Conservation (phyloP, 2,797 vertebrate species). For the Notolabrus celidotus region DNA sequence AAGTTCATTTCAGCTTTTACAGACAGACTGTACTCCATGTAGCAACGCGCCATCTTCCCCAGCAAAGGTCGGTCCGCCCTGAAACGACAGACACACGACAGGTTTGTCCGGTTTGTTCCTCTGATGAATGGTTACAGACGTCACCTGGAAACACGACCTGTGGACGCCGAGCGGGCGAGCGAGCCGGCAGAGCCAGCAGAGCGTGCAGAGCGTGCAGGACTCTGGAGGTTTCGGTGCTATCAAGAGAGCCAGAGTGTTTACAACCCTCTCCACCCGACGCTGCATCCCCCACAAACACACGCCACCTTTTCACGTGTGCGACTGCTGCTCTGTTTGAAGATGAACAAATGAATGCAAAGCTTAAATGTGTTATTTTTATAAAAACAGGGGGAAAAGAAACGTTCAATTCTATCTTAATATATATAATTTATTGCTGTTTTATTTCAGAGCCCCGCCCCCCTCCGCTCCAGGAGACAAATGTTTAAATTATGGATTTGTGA, state of each 20-base stretch:
- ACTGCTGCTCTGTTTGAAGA: conserved; percentile 68
- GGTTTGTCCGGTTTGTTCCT: conserved; percentile 49
- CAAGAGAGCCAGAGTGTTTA: conserved; percentile 65
- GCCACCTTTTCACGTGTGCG: conserved; percentile 39
- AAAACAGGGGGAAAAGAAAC: conserved; percentile 69
- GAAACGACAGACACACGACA: conserved; percentile 47
- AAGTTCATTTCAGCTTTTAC: conserved; percentile 77
- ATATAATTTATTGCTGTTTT: conserved; percentile 84
- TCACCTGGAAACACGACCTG: conserved; percentile 32
- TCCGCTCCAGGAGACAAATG: conserved; percentile 58
- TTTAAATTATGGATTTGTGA: conserved; percentile 71
- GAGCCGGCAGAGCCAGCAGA: too few species aligned
- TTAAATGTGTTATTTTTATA: conserved; percentile 84
- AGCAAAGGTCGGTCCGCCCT: conserved; percentile 51
- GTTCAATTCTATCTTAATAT: conserved; percentile 81
- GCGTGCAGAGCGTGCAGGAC: too few species aligned
- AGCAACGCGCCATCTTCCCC: conserved; percentile 77
- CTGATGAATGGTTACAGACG: conserved; percentile 53
- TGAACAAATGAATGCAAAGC: conserved; percentile 64
- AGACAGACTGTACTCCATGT: conserved; percentile 77
- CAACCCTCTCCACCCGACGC: conserved; percentile 65
- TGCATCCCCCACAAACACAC: conserved; percentile 57
- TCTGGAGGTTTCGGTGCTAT: too few species aligned
- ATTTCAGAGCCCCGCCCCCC: conserved; percentile 71
- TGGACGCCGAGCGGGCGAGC: conserved; percentile 49